phyloP scores from a whole-genome alignment of 2,888 invertebrate species.

The Aquatica leii region DNA sequence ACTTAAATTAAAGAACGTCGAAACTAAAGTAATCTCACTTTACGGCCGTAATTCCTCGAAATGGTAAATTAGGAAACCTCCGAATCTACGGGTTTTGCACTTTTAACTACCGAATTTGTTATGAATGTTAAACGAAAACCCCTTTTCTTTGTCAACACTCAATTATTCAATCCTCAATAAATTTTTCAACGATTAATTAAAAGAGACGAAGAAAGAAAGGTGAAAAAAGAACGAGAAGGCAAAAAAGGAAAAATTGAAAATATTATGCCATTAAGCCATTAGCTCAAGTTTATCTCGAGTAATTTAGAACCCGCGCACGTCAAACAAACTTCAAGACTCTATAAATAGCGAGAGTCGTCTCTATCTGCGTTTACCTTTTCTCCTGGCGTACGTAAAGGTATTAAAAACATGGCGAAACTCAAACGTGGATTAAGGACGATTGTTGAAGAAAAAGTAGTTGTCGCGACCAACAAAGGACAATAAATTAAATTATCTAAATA shows the following conservation, averaged over 20 bases:
- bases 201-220: neutral
- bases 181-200: slow-evolving; percentile 10
- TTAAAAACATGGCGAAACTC: neutral
- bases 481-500: slow-evolving; percentile 40
- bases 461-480: slow-evolving; percentile 23
- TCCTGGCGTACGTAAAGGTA: neutral
- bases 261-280: slow-evolving; percentile 21
- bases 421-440: no score
- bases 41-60: slow-evolving; percentile 33
- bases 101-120: slow-evolving; percentile 35
- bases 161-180: slow-evolving; percentile 9
- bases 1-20: slow-evolving; percentile 37
- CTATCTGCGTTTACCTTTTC: neutral
- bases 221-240: no score
- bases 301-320: slow-evolving; percentile 25
- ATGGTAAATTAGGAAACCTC: slow-evolving; percentile 37
- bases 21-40: slow-evolving; percentile 37
- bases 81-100: slow-evolving; percentile 32
- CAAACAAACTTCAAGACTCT: slow-evolving; percentile 20
- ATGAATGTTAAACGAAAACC: slow-evolving; percentile 30
- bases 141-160: slow-evolving; percentile 1
- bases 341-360: slow-evolving; percentile 16
- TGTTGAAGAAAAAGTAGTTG: no score
- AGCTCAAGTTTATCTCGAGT: slow-evolving; percentile 13
- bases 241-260: slow-evolving; percentile 15